Evolutionary conservation across 1,140 invertebrate genomes (phyloP).

Genomic region (Antheraea pernyi): DNA sequence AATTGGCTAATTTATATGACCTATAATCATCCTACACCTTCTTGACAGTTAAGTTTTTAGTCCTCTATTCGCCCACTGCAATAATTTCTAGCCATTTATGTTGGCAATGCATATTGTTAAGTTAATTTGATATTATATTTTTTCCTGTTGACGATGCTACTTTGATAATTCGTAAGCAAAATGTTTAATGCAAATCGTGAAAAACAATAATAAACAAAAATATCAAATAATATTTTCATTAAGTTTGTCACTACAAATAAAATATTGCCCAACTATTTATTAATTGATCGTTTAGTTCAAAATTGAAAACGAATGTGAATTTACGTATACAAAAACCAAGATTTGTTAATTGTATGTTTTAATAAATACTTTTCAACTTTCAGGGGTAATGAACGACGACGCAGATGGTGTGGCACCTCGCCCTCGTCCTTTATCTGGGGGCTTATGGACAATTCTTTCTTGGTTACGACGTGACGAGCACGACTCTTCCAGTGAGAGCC

Average conservation of each 20-base stretch:
- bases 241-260: no score
- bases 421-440: slow-evolving; percentile 59
- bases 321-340: no score
- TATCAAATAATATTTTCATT: no score
- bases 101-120: background rate
- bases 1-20: slow-evolving; percentile 6
- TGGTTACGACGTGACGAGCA: slow-evolving; percentile 64
- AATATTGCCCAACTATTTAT: no score
- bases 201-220: no score
- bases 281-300: no score
- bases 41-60: background rate
- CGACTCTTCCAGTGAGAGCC: slow-evolving; percentile 57
- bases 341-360: no score
- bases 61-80: background rate
- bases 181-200: no score
- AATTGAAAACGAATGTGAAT: no score
- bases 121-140: background rate
- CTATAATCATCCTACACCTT: slow-evolving; percentile 8
- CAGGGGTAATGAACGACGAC: slow-evolving; percentile 66
- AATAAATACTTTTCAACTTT: slow-evolving; percentile 22
- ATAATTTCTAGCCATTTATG: background rate
- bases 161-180: no score
- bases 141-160: no score
- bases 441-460: slow-evolving; percentile 64
- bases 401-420: slow-evolving; percentile 47